Evolutionary conservation across 2,888 invertebrate genomes (phyloP).

Genomic region (Agrochola lota): DNA sequence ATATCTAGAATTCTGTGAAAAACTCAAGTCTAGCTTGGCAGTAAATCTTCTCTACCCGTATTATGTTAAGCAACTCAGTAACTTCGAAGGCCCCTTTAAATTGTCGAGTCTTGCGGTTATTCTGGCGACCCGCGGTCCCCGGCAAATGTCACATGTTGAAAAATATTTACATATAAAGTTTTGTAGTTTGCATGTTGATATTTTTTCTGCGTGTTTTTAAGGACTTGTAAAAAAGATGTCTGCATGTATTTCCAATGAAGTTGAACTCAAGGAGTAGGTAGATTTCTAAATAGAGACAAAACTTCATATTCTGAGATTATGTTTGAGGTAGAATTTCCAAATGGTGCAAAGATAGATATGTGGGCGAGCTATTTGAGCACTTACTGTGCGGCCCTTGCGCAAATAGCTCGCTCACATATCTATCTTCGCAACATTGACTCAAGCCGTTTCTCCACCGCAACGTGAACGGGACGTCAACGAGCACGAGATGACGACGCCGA

Average conservation of each 20-base stretch:
- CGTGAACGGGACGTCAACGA: no score
- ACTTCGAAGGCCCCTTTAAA: conserved; percentile 7
- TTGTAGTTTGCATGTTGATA: conserved; percentile 18
- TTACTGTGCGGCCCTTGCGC: not conserved
- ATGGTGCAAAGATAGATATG: not conserved
- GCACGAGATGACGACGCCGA: no score
- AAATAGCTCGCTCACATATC: no score
- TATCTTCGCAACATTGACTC: no score
- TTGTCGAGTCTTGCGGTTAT: conserved; percentile 2
- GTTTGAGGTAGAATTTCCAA: not conserved
- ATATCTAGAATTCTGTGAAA: not conserved
- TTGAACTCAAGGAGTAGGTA: not conserved
- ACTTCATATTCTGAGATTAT: not conserved
- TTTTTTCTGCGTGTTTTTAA: not conserved
- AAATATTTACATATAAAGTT: conserved; percentile 29
- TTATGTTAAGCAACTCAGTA: conserved; percentile 20
- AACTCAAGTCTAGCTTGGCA: conserved; percentile 1
- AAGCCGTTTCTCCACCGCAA: no score
- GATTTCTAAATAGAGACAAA: not conserved
- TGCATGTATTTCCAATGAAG: not conserved
- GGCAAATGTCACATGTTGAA: conserved; percentile 14
- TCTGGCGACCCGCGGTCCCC: not conserved
- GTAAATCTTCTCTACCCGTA: conserved; percentile 22
- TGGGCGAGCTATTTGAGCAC: not conserved
- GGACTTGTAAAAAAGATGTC: not conserved